These are phyloP conservation scores for Platyura marginata DNA, from an alignment of 1,140 invertebrate species.

Conservation along the genomic window DNA sequence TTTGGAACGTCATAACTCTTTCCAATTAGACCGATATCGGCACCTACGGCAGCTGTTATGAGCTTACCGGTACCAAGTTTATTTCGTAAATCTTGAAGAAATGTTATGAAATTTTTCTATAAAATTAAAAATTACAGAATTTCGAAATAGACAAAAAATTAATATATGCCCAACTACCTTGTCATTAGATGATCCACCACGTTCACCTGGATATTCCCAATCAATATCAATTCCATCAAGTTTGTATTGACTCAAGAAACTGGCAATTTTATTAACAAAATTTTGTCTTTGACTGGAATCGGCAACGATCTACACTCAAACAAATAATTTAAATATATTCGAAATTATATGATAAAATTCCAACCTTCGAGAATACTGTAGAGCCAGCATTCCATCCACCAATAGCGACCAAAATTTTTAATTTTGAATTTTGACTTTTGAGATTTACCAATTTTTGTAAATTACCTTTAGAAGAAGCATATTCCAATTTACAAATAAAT, in stretches of 20 bases:
- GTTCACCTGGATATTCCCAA: conserved; percentile 50
- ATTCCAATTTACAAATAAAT: not conserved
- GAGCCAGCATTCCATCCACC: conserved; percentile 56
- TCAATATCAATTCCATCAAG: conserved; percentile 61
- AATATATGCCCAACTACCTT: too few relatives aligned
- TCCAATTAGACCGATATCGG: not conserved
- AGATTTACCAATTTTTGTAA: conserved; percentile 27
- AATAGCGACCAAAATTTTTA: conserved; percentile 49
- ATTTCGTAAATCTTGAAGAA: conserved; percentile 8
- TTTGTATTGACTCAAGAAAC: conserved; percentile 31
- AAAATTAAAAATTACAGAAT: not conserved
- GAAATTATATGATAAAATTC: too few relatives aligned
- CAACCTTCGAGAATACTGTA: conserved; percentile 23
- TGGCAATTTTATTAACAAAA: conserved; percentile 33
- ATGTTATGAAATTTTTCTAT: conserved; percentile 25
- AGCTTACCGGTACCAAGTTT: not conserved
- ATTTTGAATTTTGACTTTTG: conserved; percentile 34
- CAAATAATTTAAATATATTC: too few relatives aligned
- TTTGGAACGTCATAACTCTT: not conserved
- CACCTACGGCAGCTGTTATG: not conserved
- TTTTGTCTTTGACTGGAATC: conserved; percentile 26
- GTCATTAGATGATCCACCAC: conserved; percentile 27
- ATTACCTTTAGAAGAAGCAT: not conserved
- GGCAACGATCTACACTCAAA: conserved; percentile 30
- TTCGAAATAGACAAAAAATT: conserved; percentile 10